phyloP scores from a whole-genome alignment of 2,113 vertebrate genomes.

The Lagopus leucura region DNA sequence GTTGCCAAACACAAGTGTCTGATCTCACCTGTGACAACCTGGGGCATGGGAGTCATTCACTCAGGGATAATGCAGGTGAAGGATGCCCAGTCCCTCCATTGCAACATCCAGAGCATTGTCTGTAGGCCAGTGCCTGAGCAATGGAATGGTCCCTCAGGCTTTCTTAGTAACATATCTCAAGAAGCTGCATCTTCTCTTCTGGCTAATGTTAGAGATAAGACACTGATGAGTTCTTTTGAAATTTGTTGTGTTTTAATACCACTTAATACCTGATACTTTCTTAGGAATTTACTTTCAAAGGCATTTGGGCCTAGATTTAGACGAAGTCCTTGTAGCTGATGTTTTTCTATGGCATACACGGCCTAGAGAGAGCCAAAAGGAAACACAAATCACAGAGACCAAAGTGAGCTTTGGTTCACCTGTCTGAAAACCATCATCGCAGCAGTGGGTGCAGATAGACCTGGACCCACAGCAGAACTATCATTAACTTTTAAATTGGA shows the following conservation, averaged over 20 bases:
- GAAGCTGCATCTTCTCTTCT: neutral
- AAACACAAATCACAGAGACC: neutral
- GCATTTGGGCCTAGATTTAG: neutral
- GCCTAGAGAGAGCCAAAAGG: neutral
- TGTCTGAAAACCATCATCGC: neutral
- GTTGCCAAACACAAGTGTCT: neutral
- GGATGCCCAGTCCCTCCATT: neutral
- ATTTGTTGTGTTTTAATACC: neutral
- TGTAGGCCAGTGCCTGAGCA: neutral
- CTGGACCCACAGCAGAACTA: neutral
- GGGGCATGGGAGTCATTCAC: accelerated
- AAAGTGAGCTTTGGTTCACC: neutral
- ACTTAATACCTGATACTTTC: neutral
- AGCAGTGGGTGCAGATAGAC: neutral
- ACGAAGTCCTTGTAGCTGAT: neutral
- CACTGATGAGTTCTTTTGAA: neutral
- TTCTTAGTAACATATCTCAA: neutral
- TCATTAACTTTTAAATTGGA: neutral
- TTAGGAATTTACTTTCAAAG: conserved; percentile 15
- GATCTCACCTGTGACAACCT: neutral
- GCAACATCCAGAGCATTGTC: accelerated
- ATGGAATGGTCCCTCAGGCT: neutral
- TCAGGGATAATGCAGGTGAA: neutral
- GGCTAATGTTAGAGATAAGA: neutral
- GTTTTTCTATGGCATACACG: neutral